phyloP scores from a whole-genome alignment of 2,888 invertebrate genomes.

The Sinohyriopsis cumingii region DNA sequence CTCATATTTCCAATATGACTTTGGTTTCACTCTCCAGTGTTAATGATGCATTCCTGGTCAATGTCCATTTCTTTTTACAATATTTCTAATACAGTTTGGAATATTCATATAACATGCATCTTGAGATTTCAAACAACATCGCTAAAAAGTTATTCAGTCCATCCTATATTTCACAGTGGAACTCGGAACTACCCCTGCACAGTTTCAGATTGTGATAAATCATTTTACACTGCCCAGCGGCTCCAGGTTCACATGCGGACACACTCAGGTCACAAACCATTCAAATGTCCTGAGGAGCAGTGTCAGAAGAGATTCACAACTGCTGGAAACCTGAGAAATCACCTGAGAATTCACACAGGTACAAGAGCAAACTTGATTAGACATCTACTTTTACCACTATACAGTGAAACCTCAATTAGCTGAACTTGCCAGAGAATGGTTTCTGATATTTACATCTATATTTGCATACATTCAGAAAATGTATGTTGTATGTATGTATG shows the following conservation, averaged over 20 bases:
- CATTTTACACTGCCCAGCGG: slow-evolving; percentile 60
- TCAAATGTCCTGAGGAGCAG: slow-evolving; percentile 21
- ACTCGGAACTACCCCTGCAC: not conserved
- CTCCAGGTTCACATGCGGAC: slow-evolving; percentile 55
- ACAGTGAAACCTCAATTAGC: too few species aligned
- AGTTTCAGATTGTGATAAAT: slow-evolving; percentile 49
- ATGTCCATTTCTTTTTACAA: too few species aligned
- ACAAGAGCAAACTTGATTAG: not conserved
- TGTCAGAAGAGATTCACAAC: slow-evolving; percentile 50
- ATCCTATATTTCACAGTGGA: not conserved
- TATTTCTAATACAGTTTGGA: too few species aligned
- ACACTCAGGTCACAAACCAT: slow-evolving; percentile 59
- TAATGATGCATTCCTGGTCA: too few species aligned
- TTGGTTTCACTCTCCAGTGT: too few species aligned
- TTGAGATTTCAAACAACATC: slow-evolving; percentile 78
- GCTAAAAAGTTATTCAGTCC: not conserved
- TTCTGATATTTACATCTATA: too few species aligned
- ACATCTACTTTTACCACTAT: too few species aligned
- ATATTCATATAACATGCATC: too few species aligned
- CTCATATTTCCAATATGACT: too few species aligned
- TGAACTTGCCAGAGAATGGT: too few species aligned
- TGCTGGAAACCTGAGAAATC: slow-evolving; percentile 54
- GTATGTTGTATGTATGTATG: not conserved
- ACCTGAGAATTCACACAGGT: slow-evolving; percentile 55
- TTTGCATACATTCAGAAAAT: not conserved